Conservation (phyloP, 1,140 invertebrate species). For the Pomphorhynchus laevis region DNA sequence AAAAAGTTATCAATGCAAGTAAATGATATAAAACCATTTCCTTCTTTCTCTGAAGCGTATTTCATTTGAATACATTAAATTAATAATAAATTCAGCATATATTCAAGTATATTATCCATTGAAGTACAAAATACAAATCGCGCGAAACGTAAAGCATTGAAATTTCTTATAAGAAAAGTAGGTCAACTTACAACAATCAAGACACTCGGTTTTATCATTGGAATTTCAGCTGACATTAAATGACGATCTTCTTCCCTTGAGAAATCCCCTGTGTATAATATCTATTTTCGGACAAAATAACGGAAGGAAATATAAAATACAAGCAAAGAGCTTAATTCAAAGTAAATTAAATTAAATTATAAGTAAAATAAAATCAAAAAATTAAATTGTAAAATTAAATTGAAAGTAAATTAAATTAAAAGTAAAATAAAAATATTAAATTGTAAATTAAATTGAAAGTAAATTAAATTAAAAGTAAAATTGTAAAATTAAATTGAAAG, state of each 20-base stretch:
- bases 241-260: slow-evolving; percentile 89
- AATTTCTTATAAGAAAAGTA: slow-evolving; percentile 5
- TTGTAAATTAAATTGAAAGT: too few species aligned
- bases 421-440: too few species aligned
- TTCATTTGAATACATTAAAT: too few species aligned
- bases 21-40: too few species aligned
- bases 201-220: slow-evolving; percentile 65
- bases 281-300: too few species aligned
- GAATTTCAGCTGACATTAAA: slow-evolving; percentile 93
- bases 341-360: slow-evolving; percentile 2
- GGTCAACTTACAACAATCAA: slow-evolving; percentile 45
- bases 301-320: too few species aligned
- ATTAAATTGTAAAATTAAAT: slow-evolving; percentile 6
- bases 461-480: too few species aligned
- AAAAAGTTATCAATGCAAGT: too few species aligned
- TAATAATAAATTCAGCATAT: slow-evolving; percentile 2
- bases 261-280: slow-evolving; percentile 89
- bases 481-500: too few species aligned
- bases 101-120: too few species aligned
- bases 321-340: slow-evolving; percentile 8
- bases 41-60: too few species aligned
- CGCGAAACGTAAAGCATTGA: slow-evolving; percentile 3
- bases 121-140: too few species aligned
- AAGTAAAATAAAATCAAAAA: slow-evolving; percentile 4
- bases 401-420: neutral